These are phyloP conservation scores for Propithecus deckenii DNA, from an alignment of 2,797 vertebrate species.

Conservation along the genomic window DNA sequence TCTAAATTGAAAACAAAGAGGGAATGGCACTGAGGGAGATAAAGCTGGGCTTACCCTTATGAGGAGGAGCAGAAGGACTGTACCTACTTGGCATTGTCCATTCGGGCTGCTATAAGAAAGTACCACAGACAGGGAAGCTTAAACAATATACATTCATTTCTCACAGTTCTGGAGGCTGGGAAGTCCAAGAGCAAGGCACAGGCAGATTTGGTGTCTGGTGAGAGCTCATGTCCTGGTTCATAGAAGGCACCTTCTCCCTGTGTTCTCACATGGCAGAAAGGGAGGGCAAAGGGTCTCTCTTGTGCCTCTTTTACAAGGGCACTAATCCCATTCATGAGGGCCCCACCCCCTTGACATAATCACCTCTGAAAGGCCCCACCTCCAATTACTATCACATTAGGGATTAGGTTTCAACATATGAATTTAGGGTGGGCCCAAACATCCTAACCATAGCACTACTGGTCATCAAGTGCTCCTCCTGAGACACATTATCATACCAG, in stretches of 20 bases:
- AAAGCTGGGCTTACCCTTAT: not conserved
- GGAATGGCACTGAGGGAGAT: not conserved
- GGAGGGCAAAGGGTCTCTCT: accelerated
- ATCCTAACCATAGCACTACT: not conserved
- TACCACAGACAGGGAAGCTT: too few species aligned
- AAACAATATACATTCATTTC: not conserved
- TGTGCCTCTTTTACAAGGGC: not conserved
- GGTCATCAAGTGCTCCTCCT: not conserved
- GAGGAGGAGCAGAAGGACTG: not conserved
- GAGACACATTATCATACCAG: not conserved
- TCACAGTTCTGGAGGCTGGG: not conserved
- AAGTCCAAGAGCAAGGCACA: not conserved
- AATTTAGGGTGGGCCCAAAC: not conserved
- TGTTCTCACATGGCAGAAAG: not conserved
- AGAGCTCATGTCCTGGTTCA: not conserved
- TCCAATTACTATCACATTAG: not conserved
- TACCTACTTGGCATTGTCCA: not conserved
- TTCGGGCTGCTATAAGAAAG: not conserved
- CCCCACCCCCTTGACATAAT: too few species aligned
- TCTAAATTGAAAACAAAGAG: not conserved
- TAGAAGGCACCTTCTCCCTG: not conserved
- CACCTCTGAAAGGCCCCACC: not conserved
- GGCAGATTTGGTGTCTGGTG: not conserved
- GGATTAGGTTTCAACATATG: not conserved
- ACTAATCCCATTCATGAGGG: not conserved